Base-by-base conservation (phyloP, 1,140 invertebrate genomes). In the Diachasmimorpha longicaudata region DNA sequence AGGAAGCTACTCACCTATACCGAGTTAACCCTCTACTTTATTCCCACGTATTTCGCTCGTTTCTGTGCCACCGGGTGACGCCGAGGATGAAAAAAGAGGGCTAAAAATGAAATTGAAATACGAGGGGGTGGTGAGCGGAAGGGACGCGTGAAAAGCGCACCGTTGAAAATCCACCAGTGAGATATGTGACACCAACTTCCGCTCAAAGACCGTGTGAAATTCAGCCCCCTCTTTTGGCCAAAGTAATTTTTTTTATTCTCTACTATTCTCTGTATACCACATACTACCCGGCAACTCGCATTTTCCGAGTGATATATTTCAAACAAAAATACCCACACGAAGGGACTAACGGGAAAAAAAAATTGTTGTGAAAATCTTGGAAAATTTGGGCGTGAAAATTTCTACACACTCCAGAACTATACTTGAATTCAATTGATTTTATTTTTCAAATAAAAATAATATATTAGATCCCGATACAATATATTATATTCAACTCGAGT, bases 131-230 rank as follows among this genome's bases (percentile, higher is more conserved):
- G 21, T 25, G 70, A 46, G 36, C 74, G 52, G 69, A 76, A 76
- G 55, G 69, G 39, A 76, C 68, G 69, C 16, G 58, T 71, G 69
- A 71, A 71, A 76, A 71, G 48, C 48, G 42, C 55, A 42, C 58
- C 36, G 19, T 31, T 73, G 72, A 76, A 76, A 76, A 36, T 52
- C 46, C 74, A 55, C 42, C 16, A 58, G 74, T 76, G 74, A 76
- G 69, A 76, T 63, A 71, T 76, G 74, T 76, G 69, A 76, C 74
- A 55, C 69, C 39, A 71, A 76, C 52, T 76, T 76, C 74, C 74
- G 74, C 23, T 71, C 36, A 68, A 68, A 68, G 58, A 63, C 25
- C 66, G 66, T 68, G 66, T 68, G 48, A 66, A 63, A 63, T 25
- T 63, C 42, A 42, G 25, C 46, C 42, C 36, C 42, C 63, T 46